Percentiles rank a stretch among this genome's conserved stretches.
These are phyloP conservation scores for Drosophila takahashii DNA, from an alignment of 1,140 invertebrate genomes.

Conservation along the genomic window DNA sequence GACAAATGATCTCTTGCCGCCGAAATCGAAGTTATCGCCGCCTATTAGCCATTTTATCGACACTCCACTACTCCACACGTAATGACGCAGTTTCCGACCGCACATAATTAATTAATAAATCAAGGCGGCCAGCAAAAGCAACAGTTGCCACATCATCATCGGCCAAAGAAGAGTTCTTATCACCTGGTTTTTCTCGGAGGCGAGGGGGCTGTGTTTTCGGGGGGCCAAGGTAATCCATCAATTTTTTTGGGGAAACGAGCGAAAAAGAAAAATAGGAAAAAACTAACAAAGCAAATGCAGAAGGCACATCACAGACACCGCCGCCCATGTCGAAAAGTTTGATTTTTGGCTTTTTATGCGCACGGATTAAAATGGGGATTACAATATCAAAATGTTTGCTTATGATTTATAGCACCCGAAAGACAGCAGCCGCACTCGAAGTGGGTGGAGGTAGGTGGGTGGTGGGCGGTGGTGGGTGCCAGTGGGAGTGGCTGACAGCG, in stretches of 20 bases:
- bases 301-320: constrained; percentile 77
- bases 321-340: constrained; percentile 83
- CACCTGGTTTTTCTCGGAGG: constrained; percentile 25
- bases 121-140: constrained; percentile 55
- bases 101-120: constrained; percentile 83
- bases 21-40: constrained; percentile 55
- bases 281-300: constrained; percentile 65
- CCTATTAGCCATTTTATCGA: constrained; percentile 68
- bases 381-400: constrained; percentile 84
- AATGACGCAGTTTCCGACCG: constrained; percentile 73
- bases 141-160: constrained; percentile 63
- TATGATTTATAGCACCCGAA: constrained; percentile 81
- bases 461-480: constrained; percentile 8
- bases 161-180: constrained; percentile 54
- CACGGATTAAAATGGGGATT: constrained; percentile 84
- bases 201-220: background rate
- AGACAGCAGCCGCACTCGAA: constrained; percentile 54
- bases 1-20: constrained; percentile 56
- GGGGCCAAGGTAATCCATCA: constrained; percentile 80
- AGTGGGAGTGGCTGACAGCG: constrained; percentile 39
- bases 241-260: constrained; percentile 59
- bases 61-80: constrained; percentile 48
- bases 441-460: constrained; percentile 10
- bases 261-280: constrained; percentile 60
- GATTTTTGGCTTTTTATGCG: constrained; percentile 84